phyloP scores from a whole-genome alignment of 1,140 invertebrate species.

The Dermatophagoides farinae region DNA sequence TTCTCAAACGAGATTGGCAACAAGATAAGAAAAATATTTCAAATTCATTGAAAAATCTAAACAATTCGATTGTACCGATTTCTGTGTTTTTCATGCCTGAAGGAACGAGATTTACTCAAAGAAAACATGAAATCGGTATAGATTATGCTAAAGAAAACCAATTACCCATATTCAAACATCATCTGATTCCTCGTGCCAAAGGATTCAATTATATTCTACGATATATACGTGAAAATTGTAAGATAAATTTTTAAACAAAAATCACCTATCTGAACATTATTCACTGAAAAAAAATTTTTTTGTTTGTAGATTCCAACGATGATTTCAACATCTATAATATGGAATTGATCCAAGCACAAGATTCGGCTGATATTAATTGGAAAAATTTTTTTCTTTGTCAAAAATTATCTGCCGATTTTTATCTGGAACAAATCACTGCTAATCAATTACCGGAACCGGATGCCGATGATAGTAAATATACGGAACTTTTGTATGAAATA shows the following conservation, averaged over 20 bases:
- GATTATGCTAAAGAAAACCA: slow-evolving; percentile 68
- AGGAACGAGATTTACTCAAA: slow-evolving; percentile 70
- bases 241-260: too few relatives aligned
- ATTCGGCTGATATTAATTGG: too few relatives aligned
- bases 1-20: slow-evolving; percentile 71
- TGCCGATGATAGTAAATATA: too few relatives aligned
- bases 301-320: background rate
- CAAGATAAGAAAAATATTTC: slow-evolving; percentile 62
- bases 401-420: too few relatives aligned
- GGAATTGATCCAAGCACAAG: too few relatives aligned
- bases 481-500: too few relatives aligned
- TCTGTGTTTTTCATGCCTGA: slow-evolving; percentile 80
- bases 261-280: too few relatives aligned
- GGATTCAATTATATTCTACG: slow-evolving; percentile 40
- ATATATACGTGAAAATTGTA: slow-evolving; percentile 19
- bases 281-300: background rate
- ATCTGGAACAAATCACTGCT: too few relatives aligned
- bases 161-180: slow-evolving; percentile 64
- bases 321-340: background rate
- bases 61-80: slow-evolving; percentile 64
- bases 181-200: slow-evolving; percentile 72
- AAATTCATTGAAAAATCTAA: slow-evolving; percentile 51
- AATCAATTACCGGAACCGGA: too few relatives aligned
- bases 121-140: slow-evolving; percentile 65
- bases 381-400: too few relatives aligned